Percentiles rank a stretch among this genome's conserved stretches.
Conservation (phyloP, 2,888 invertebrate genomes). For the Noctuana brunneofusca region DNA sequence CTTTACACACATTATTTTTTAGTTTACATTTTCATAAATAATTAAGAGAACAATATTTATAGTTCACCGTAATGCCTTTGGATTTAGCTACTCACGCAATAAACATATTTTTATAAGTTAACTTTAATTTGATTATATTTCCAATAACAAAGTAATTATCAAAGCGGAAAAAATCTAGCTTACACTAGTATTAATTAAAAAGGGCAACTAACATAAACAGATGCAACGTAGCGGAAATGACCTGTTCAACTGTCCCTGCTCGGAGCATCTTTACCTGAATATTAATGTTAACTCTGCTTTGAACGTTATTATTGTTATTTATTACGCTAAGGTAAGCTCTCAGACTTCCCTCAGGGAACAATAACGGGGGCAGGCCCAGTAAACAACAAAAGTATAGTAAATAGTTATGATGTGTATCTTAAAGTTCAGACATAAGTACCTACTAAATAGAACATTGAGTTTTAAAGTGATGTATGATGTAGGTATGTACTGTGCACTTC, state of each 20-base stretch:
- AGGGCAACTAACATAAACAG: not conserved
- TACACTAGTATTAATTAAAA: conserved; percentile 3
- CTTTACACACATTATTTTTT: no score
- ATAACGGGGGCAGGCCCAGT: conserved; percentile 11
- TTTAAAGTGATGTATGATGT: no score
- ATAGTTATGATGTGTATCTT: conserved; percentile 8
- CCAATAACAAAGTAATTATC: no score
- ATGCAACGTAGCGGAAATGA: conserved; percentile 12
- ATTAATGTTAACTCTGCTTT: conserved; percentile 12
- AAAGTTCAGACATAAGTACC: no score
- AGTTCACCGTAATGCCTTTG: no score
- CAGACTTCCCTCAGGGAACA: conserved; percentile 6
- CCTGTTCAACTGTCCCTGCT: conserved; percentile 17
- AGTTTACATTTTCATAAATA: no score
- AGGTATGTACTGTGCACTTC: no score
- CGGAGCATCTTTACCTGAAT: conserved; percentile 17
- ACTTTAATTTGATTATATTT: no score
- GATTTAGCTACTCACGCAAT: no score
- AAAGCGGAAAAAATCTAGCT: not conserved
- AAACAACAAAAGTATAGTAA: conserved; percentile 18
- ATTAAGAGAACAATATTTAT: no score
- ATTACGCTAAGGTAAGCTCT: conserved; percentile 19
- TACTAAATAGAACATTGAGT: no score
- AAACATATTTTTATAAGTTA: no score
- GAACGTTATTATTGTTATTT: conserved; percentile 23